A percentile compares a stretch with the other conserved stretches of the same genome.
These are phyloP conservation scores for Urocyon cinereoargenteus DNA, from an alignment of 2,797 vertebrate species.

Conservation along the genomic window DNA sequence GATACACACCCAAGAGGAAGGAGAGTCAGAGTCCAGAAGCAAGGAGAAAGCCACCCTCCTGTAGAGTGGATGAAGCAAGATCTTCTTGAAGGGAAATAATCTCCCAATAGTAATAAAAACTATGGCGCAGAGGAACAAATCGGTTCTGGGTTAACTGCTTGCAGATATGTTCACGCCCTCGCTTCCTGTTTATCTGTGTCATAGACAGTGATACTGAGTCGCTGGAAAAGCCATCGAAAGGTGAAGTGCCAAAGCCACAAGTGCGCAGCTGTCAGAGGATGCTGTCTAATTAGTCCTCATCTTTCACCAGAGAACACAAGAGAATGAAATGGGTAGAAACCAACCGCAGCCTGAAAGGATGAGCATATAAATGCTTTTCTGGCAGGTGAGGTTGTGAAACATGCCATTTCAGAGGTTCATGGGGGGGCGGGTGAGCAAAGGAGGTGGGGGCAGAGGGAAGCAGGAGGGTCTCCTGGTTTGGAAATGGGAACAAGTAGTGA, in stretches of 20 bases:
- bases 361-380: neutral
- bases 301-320: neutral
- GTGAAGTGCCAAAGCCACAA: neutral
- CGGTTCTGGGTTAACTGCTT: neutral
- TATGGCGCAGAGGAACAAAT: neutral
- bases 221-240: neutral
- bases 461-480: neutral
- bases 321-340: neutral
- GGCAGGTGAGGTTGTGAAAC: neutral
- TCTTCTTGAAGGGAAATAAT: neutral
- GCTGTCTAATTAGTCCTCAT: fast-evolving
- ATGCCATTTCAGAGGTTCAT: neutral
- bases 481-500: neutral
- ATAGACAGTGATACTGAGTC: neutral
- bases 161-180: neutral
- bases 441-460: no score
- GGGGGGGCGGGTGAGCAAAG: fast-evolving
- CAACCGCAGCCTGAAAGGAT: neutral
- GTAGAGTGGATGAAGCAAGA: neutral
- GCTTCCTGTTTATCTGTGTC: neutral
- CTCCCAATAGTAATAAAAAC: neutral
- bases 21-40: neutral
- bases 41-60: neutral
- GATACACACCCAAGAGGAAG: neutral
- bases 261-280: fast-evolving